Evolutionary conservation across 2,888 invertebrate species (phyloP), one percentile per base, ranked within the genome.

Genomic region (Drosophila lacicola): DNA sequence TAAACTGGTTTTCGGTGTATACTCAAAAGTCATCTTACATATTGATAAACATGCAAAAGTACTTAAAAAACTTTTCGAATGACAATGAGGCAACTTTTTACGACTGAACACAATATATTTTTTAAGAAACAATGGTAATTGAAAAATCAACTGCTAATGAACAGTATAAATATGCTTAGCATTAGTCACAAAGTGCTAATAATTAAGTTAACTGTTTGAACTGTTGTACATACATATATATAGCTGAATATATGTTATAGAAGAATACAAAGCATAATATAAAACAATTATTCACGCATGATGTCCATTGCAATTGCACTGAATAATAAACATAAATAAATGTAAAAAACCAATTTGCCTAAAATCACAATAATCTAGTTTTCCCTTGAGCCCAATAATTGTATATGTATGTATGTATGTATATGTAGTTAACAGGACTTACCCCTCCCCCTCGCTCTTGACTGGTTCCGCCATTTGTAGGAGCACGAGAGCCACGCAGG

Each of bases 391-490:
- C 29, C 10, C 5, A 1, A 11, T 11, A 44, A 10, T 13, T 21
- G 4, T 44, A 44, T 6, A 41, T 41, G 14, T 51, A 37, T 29
- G 4, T 10, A 10, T 46, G 14, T 19, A 36, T 44, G 14, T 49
- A 37, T 33, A 33, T 45, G 6, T 17, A 19, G 33, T 9, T 13
- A 2, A 11, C 10, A 45, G 41, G 17, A 58, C 33, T 36, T 29
- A 17, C 17, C 76, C 84, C 89, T 81, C 89, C 84, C 84, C 84
- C 55, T 81, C 88, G 56, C 68, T 47, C 56, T 89, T 84, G 37
- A 87, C 88, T 51, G 69, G 62, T 51, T 77, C 74, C 64, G 84
- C 77, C 73, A 69, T 79, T 70, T 74, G 84, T 33, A 84, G 71
- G n/a, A 87, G 64, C 19, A 64, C 69, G 51, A 84, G 62, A 67